These are phyloP conservation scores for Platygyra sinensis DNA, from an alignment of 64 coral and sea anemone species.

Conservation along the genomic window DNA sequence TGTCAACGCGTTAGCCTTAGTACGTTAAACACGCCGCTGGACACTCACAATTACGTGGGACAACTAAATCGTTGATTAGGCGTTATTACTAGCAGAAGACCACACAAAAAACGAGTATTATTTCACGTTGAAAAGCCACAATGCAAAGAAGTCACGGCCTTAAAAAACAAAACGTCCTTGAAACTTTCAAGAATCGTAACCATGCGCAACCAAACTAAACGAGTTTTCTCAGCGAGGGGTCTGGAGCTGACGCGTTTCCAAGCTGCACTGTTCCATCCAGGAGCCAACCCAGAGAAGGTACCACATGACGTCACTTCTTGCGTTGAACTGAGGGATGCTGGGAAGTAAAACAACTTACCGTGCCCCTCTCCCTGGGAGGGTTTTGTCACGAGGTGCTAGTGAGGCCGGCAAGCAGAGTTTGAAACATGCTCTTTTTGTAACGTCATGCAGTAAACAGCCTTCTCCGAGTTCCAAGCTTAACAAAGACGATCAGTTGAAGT, in stretches of 20 bases:
- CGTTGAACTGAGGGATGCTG: background rate
- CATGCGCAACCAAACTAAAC: background rate
- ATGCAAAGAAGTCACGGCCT: constrained; percentile 51
- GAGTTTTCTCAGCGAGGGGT: constrained; percentile 25
- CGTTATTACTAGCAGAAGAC: background rate
- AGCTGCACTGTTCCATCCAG: constrained; percentile 49
- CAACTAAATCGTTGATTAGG: background rate
- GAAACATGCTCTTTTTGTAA: constrained; percentile 16
- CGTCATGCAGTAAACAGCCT: constrained; percentile 46
- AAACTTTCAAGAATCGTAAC: background rate
- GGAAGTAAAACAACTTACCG: constrained; percentile 16
- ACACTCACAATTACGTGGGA: background rate
- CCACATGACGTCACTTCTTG: constrained; percentile 45
- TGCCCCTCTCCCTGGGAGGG: background rate
- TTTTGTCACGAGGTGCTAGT: background rate
- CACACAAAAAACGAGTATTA: background rate
- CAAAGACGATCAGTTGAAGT: background rate
- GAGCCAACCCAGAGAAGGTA: constrained; percentile 41
- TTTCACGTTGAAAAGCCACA: constrained; percentile 7
- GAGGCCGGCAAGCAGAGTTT: background rate
- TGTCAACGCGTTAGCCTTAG: background rate
- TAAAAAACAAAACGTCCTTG: background rate
- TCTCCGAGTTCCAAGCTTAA: constrained; percentile 37
- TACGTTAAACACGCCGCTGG: background rate
- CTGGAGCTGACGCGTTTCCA: constrained; percentile 10